These are phyloP conservation scores for Athene noctua DNA, from an alignment of 2,113 vertebrate species.

Conservation along the genomic window DNA sequence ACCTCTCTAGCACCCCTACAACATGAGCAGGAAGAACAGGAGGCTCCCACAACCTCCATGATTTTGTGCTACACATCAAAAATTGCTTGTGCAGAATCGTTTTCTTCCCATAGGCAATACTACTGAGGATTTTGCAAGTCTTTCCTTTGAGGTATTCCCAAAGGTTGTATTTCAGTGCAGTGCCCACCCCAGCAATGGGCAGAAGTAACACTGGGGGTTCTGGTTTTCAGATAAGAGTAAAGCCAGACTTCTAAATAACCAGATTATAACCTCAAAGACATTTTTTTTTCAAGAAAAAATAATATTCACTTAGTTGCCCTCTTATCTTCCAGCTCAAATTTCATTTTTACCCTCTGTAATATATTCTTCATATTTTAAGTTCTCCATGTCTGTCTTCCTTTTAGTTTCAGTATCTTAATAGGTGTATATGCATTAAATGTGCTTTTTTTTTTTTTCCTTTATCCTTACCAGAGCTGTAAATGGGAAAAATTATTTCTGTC, in stretches of 20 bases:
- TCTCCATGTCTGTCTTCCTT: not conserved
- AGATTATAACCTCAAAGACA: not conserved
- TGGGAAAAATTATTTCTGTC: not conserved
- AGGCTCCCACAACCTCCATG: not conserved
- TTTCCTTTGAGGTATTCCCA: not conserved
- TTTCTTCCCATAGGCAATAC: not conserved
- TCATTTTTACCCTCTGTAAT: not conserved
- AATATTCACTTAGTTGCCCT: not conserved
- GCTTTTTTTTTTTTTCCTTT: not conserved
- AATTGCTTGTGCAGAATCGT: not conserved
- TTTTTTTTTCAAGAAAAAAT: not conserved
- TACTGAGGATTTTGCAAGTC: not conserved
- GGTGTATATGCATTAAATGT: rapidly evolving
- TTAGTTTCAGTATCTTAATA: not conserved
- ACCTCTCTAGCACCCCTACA: not conserved
- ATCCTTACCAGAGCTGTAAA: not conserved
- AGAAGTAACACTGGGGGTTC: not conserved
- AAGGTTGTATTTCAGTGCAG: not conserved
- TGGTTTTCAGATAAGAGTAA: not conserved
- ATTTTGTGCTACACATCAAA: not conserved
- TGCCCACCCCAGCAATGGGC: not conserved
- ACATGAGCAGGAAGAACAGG: not conserved
- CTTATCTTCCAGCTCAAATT: not conserved
- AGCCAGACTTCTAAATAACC: not conserved
- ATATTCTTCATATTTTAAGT: not conserved